phyloP scores from a whole-genome alignment of 2,888 invertebrate species.

The Oscheius myriophilus region DNA sequence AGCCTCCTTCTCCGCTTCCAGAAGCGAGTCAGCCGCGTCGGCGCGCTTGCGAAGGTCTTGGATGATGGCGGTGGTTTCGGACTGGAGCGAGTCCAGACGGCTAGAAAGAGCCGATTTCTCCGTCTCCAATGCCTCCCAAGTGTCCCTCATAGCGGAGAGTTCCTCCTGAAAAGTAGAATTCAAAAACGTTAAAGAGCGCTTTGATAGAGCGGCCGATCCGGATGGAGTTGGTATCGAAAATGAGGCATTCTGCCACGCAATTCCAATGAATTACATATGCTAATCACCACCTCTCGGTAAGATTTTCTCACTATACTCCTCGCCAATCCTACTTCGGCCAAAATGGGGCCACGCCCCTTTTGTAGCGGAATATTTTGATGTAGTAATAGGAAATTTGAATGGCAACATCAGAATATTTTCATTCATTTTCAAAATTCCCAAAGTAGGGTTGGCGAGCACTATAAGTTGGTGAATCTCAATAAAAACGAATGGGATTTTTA shows the following conservation, averaged over 20 bases:
- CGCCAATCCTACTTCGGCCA: too few relatives aligned
- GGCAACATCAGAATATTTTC: too few relatives aligned
- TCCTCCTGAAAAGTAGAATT: background rate
- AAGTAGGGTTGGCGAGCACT: too few relatives aligned
- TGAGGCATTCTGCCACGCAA: background rate
- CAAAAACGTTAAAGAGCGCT: background rate
- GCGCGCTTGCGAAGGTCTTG: background rate
- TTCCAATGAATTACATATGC: background rate
- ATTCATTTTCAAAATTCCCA: too few relatives aligned
- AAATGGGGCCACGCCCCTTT: too few relatives aligned
- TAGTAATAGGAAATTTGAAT: too few relatives aligned
- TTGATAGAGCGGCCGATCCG: background rate
- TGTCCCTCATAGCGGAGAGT: background rate
- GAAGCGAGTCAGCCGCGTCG: background rate
- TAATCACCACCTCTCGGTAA: too few relatives aligned
- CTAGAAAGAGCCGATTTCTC: conserved; percentile 1
- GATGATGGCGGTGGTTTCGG: conserved; percentile 1
- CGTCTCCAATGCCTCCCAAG: background rate
- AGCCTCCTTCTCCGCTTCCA: background rate
- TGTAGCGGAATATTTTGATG: too few relatives aligned
- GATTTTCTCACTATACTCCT: too few relatives aligned
- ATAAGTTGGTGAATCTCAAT: too few relatives aligned
- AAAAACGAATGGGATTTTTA: too few relatives aligned
- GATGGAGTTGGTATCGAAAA: background rate
- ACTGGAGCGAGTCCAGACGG: background rate